A percentile compares a stretch with the other conserved stretches of the same genome.
Evolutionary conservation across 2,797 vertebrate genomes (phyloP).

Genomic region (Oryzias dopingdopingensis): DNA sequence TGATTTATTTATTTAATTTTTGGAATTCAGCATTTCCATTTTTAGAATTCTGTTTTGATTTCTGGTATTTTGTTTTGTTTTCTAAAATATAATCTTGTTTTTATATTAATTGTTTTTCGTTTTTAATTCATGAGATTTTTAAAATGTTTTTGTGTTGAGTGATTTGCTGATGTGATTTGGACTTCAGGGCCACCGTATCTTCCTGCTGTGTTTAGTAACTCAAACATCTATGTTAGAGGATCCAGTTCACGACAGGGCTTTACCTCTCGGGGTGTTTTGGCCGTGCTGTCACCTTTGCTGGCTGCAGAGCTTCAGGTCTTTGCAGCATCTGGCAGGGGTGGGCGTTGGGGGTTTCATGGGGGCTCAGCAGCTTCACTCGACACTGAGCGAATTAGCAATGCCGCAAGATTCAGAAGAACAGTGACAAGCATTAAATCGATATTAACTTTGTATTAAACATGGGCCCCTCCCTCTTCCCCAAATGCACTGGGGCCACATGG

Average conservation of each 20-base stretch:
- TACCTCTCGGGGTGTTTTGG: slow-evolving; percentile 62
- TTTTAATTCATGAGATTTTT: too few relatives aligned
- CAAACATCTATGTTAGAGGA: slow-evolving; percentile 61
- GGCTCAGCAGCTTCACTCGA: slow-evolving; percentile 42
- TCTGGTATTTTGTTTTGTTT: too few relatives aligned
- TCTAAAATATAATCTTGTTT: too few relatives aligned
- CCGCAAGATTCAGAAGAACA: slow-evolving; percentile 67
- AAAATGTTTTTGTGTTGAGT: too few relatives aligned
- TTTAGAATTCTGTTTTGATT: too few relatives aligned
- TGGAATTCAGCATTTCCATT: too few relatives aligned
- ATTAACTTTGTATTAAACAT: slow-evolving; percentile 87
- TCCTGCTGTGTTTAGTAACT: slow-evolving; percentile 62
- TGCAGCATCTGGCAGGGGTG: slow-evolving; percentile 65
- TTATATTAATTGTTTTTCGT: too few relatives aligned
- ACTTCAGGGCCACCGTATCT: slow-evolving; percentile 11
- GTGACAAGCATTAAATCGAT: slow-evolving; percentile 87
- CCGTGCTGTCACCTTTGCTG: slow-evolving; percentile 66
- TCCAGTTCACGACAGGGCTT: slow-evolving; percentile 32
- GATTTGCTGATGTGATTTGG: too few relatives aligned
- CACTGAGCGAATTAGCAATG: slow-evolving; percentile 75
- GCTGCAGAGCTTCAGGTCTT: slow-evolving; percentile 33
- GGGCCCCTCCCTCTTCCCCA: slow-evolving; percentile 65
- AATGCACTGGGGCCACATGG: slow-evolving; percentile 67
- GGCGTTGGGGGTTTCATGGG: not conserved
- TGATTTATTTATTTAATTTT: too few relatives aligned